phyloP scores from a whole-genome alignment of 2,888 invertebrate genomes.

The Lamellibrachia satsuma region DNA sequence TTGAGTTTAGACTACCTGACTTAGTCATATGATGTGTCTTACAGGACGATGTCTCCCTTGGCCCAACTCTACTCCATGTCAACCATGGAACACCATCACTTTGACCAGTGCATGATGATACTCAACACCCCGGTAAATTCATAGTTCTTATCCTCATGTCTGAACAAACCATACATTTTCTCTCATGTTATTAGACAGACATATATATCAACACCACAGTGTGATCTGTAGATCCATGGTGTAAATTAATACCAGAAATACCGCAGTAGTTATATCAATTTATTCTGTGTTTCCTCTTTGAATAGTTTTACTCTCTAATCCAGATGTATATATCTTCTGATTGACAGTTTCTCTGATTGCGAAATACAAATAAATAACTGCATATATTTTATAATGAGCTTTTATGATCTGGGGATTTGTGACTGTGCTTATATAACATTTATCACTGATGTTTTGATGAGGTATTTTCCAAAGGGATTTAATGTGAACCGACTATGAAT shows the following conservation, averaged over 20 bases:
- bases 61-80: conserved; percentile 64
- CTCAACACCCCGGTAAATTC: conserved; percentile 75
- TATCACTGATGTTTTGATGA: not conserved
- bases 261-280: not conserved
- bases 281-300: not conserved
- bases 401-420: not conserved
- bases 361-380: not conserved
- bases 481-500: not conserved
- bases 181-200: not conserved
- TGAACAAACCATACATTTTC: not conserved
- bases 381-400: not conserved
- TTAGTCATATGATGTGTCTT: conserved; percentile 24
- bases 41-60: conserved; percentile 75
- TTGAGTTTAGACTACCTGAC: not conserved
- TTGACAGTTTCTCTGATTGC: conserved; percentile 1
- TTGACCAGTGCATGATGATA: conserved; percentile 65
- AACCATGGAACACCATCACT: conserved; percentile 64
- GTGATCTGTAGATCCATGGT: too few relatives aligned
- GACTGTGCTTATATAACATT: not conserved
- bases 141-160: not conserved
- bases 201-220: not conserved
- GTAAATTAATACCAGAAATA: not conserved
- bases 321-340: not conserved
- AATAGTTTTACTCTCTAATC: not conserved
- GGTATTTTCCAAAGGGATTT: not conserved